Evolutionary conservation across 2,113 vertebrate genomes (phyloP).

Genomic region (Pseudorectes ferrugineus): DNA sequence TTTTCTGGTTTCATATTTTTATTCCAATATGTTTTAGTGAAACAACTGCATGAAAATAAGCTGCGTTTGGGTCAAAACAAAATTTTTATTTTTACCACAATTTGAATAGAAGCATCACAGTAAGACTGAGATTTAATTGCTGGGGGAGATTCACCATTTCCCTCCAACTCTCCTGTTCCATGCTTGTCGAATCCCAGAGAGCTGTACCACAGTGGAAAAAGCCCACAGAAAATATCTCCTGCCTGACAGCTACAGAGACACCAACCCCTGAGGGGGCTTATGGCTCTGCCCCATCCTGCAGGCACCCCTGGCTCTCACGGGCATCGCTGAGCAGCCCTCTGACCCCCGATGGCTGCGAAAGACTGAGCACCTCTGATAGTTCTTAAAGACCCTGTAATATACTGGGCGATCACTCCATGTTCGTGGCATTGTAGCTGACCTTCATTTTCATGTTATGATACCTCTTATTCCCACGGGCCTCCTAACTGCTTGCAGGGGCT

Average conservation of each 20-base stretch:
- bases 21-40: not conserved
- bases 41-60: not conserved
- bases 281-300: not conserved
- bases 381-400: not conserved
- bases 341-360: accelerated
- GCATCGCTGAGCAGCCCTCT: not conserved
- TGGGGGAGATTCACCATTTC: not conserved
- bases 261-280: accelerated
- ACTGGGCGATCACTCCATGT: not conserved
- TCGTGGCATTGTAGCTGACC: not conserved
- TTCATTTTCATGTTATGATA: conserved; percentile 22
- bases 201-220: not conserved
- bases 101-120: not conserved
- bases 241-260: not conserved
- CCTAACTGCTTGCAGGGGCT: not conserved
- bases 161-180: not conserved
- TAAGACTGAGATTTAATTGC: not conserved
- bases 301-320: not conserved
- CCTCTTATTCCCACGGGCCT: not conserved
- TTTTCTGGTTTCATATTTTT: not conserved
- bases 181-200: not conserved
- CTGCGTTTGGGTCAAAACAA: not conserved
- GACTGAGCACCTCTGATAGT: not conserved
- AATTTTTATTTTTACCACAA: not conserved
- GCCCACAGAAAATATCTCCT: not conserved